Evolutionary conservation across 1,140 invertebrate genomes (phyloP), one percentile per base, ranked within the genome.

Genomic region (Panagrolaimus sp.): DNA sequence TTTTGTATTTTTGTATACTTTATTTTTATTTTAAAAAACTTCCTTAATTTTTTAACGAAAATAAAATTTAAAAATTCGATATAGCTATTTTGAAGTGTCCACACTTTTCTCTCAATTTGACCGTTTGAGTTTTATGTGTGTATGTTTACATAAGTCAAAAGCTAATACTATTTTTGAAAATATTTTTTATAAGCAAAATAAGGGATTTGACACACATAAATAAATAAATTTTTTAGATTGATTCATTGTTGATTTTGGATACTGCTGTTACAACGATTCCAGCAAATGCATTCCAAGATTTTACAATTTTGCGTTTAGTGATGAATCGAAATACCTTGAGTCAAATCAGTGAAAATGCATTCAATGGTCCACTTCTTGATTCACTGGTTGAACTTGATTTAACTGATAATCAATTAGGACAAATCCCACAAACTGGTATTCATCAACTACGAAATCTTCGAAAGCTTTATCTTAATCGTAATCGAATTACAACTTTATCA

Each of bases 391-490:
- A 82, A 63, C 65, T 82, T 31, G 80, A 82, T 63, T 66, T 81
- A 9, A 72, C 71, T 48, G 81, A 82, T 64, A 82, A 82, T 64
- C 74, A 79, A 48, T 72, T 82, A 20, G 72, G 74, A 11, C 70
- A 74, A 65, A 72, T 83, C 27, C 46, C 61, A 27, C 47, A 62
- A 61, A 68, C 43, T 43, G 77, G 42, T 14, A 20, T 77, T 23
- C 45, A 42, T 11, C 46, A 68, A 46, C 69, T 82, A 1, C 70
- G 75, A 14, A 80, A 78, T 66, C 68, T 82, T 16, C 69, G 78
- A 25, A 82, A 83, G 65, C 64, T 82, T 14, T 83, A 83, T 46
- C 63, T 82, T 42, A 83, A 83, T 68, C 47, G 79, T 25, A 81
- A 81, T 68, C 62, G 79, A 45, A 81, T 81, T 63, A 69, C 62